These are phyloP conservation scores for Calidris pugnax DNA, from an alignment of 2,113 vertebrate genomes.

Conservation along the genomic window DNA sequence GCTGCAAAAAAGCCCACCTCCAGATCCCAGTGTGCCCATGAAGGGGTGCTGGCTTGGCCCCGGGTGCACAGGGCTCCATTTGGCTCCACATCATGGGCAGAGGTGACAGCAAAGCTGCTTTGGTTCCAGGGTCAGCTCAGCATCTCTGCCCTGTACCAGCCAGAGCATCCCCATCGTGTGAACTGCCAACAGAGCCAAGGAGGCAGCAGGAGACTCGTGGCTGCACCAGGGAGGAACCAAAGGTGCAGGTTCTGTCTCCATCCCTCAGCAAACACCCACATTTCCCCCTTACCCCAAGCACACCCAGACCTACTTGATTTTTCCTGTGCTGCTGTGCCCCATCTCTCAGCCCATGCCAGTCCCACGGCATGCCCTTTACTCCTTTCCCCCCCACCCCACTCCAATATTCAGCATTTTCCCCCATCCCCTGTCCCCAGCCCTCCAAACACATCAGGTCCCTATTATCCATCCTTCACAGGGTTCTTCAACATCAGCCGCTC, in stretches of 20 bases:
- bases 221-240: not conserved
- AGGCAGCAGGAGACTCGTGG: rapidly evolving
- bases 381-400: not conserved
- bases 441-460: rapidly evolving
- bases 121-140: not conserved
- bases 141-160: not conserved
- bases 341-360: not conserved
- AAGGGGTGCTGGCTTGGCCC: not conserved
- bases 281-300: not conserved
- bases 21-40: rapidly evolving
- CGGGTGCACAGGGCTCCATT: rapidly evolving
- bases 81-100: not conserved
- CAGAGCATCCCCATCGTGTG: not conserved
- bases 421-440: not conserved
- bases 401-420: rapidly evolving
- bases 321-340: rapidly evolving
- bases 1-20: not conserved
- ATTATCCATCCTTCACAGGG: rapidly evolving
- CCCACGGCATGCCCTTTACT: rapidly evolving
- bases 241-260: not conserved
- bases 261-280: not conserved
- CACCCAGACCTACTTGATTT: not conserved
- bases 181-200: not conserved
- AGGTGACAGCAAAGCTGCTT: not conserved
- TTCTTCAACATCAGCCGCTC: not conserved